phyloP scores from a whole-genome alignment of 2,113 vertebrate species.

The Hyperopisus bebe region DNA sequence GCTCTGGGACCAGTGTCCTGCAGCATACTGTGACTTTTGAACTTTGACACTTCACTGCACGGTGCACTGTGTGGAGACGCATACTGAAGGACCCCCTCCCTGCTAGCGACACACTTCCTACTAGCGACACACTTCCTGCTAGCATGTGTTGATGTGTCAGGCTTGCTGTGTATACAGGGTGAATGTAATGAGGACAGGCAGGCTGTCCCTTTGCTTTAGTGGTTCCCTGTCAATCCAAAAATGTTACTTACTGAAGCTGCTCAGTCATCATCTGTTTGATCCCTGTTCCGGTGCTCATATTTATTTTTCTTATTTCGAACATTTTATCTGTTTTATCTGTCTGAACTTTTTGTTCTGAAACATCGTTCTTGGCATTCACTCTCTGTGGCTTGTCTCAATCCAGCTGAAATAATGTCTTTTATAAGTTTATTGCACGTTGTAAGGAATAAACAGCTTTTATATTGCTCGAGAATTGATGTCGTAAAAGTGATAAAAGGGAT shows the following conservation, averaged over 20 bases:
- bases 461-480: not conserved
- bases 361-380: not conserved
- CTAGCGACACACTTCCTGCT: not conserved
- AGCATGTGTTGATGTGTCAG: not conserved
- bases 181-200: not conserved
- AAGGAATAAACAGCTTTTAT: constrained; percentile 44
- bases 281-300: constrained; percentile 6
- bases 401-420: not conserved
- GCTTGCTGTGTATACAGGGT: not conserved
- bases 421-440: constrained; percentile 16
- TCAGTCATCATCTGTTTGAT: not conserved
- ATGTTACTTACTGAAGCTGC: not conserved
- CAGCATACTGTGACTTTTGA: not conserved
- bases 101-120: not conserved
- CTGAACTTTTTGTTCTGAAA: not conserved
- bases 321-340: not conserved
- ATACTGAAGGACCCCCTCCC: not conserved
- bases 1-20: not conserved
- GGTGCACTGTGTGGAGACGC: not conserved
- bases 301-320: constrained; percentile 14
- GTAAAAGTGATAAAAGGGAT: not conserved
- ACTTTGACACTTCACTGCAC: not conserved
- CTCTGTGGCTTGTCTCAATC: not conserved
- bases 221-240: not conserved
- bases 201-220: not conserved